phyloP scores from a whole-genome alignment of 2,113 vertebrate species.

The Circaetus cinerascens region DNA sequence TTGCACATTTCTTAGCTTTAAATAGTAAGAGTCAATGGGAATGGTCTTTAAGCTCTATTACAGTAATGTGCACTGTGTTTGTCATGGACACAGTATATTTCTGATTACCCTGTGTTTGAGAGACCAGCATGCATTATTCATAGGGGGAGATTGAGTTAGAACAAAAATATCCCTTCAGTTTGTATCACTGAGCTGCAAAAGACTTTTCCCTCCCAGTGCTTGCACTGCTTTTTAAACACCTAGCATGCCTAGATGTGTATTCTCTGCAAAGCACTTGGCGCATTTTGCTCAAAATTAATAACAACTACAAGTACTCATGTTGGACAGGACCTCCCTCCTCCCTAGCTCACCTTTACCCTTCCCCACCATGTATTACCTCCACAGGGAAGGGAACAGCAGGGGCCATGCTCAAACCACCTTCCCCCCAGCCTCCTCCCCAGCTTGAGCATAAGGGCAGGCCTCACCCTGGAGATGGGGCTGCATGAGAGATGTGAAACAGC shows the following conservation, averaged over 20 bases:
- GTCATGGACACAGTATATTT: neutral
- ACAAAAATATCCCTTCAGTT: neutral
- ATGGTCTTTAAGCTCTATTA: neutral
- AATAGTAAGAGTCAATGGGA: neutral
- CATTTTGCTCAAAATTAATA: neutral
- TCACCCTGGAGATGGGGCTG: neutral
- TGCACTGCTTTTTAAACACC: neutral
- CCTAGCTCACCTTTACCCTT: neutral
- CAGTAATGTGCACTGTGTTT: neutral
- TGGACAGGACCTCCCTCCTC: neutral
- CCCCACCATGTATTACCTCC: fast-evolving
- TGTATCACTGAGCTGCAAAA: slow-evolving; percentile 3
- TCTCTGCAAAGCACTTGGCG: neutral
- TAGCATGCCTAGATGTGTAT: fast-evolving
- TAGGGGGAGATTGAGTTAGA: neutral
- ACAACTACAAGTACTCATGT: neutral
- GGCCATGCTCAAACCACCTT: fast-evolving
- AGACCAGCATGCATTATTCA: slow-evolving; percentile 51
- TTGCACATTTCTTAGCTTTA: neutral
- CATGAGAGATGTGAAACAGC: too few relatives aligned
- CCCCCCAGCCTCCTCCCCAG: neutral
- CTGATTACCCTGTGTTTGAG: neutral
- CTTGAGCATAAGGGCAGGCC: neutral
- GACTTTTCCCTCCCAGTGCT: neutral
- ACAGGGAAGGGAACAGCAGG: neutral